Evolutionary conservation across 2,888 invertebrate species (phyloP), one percentile per base, ranked within the genome.

Genomic region (Perdita meconis): DNA sequence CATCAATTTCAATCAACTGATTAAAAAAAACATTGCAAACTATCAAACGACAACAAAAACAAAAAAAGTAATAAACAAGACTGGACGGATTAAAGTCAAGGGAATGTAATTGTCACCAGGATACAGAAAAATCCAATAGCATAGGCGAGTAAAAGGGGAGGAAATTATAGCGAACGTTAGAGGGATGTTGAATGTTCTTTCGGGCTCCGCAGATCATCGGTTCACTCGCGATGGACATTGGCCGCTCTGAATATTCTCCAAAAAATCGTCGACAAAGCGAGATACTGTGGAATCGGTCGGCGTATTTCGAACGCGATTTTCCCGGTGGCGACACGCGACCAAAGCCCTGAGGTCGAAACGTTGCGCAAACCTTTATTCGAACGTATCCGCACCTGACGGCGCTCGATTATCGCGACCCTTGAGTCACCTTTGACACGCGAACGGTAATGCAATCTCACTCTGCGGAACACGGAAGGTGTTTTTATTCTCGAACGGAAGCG

Each of bases 121-220:
- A 5, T 56, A 40, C 10, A 24, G 60, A 69, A 53, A 38, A n/a
- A n/a, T 72, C 30, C 24, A 71, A 26, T 36, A 51, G 51, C 69
- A 16, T 69, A 63, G 63, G 26, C 64, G 19, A 73, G 38, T 55
- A 44, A 56, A 53, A 13, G 55, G 56, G 44, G 30, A n/a, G n/a
- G 19, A 42, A 38, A 38, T 4, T n/a, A n/a, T n/a, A n/a, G n/a
- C 36, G n/a, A 40, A 19, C 34, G 22, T 61, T 56, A 10, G 42
- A n/a, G 53, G 44, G 16, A 64, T 47, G 1, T 66, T 30, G 60
- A n/a, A 51, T 40, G 34, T 72, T 83, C 83, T 83, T 81, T 83
- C 83, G 74, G 83, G 83, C 83, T 83, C 83, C 83, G 79, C 78
- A 59, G 76, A 83, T 83, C 81, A 69, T 80, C 60, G 68, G 38